Conservation (phyloP, 2,797 vertebrate species). For the Anolis apletophallus region DNA sequence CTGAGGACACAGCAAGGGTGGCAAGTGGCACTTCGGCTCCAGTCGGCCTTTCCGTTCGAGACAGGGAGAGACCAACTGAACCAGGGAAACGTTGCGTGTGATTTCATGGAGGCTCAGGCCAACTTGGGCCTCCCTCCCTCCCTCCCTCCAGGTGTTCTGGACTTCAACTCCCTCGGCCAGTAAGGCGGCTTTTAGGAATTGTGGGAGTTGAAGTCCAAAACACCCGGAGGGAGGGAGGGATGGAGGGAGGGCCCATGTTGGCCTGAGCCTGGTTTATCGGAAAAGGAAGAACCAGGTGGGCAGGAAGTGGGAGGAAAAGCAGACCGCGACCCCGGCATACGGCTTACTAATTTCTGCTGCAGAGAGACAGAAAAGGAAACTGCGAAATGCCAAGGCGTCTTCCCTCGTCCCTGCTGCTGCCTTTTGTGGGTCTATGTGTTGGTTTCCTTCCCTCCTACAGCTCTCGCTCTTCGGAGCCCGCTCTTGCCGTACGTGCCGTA, state of each 20-base stretch:
- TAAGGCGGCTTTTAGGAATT: no score
- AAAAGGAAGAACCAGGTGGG: neutral
- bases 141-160: no score
- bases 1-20: slow-evolving; percentile 46
- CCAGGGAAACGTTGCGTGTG: neutral
- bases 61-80: neutral
- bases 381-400: neutral
- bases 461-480: neutral
- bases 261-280: no score
- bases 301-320: neutral
- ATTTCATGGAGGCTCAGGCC: no score
- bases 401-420: neutral
- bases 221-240: no score
- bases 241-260: no score
- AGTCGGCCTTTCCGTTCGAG: neutral
- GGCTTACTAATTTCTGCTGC: neutral
- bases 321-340: neutral
- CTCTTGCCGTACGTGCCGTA: neutral
- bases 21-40: neutral
- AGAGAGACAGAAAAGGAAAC: neutral
- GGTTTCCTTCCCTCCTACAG: neutral
- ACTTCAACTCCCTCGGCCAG: no score
- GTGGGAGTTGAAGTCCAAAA: no score
- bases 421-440: neutral
- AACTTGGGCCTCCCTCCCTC: no score